These are phyloP conservation scores for Euzetes globulus DNA, from an alignment of 2,888 invertebrate genomes.

Conservation along the genomic window DNA sequence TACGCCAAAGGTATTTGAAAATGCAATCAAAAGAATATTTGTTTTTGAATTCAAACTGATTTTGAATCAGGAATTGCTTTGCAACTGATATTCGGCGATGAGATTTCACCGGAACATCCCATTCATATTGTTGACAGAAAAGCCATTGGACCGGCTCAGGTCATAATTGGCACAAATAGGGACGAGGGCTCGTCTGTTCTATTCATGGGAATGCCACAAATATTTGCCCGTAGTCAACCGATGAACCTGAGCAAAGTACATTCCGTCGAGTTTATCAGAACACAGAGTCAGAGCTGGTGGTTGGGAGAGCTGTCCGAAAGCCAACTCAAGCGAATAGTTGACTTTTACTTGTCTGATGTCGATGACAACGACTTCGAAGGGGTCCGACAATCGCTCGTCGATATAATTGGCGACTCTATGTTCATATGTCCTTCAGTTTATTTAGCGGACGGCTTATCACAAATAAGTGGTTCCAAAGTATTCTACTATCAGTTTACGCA, in stretches of 20 bases:
- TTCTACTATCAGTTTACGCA: not conserved
- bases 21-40: no score
- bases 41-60: no score
- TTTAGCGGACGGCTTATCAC: not conserved
- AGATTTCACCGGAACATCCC: not conserved
- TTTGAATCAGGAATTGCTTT: conserved; percentile 1
- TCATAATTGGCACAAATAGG: not conserved
- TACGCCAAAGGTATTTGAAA: conserved; percentile 10
- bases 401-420: not conserved
- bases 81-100: not conserved
- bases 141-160: not conserved
- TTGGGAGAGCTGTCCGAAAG: not conserved
- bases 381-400: not conserved
- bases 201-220: not conserved
- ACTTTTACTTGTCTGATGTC: not conserved
- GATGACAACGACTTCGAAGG: not conserved
- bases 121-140: not conserved
- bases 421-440: conserved; percentile 9
- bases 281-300: not conserved
- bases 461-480: not conserved
- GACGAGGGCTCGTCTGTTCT: not conserved
- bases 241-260: not conserved
- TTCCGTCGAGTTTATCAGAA: not conserved
- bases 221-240: not conserved
- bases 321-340: not conserved